Conservation (phyloP, 2,888 invertebrate genomes). For the Taphrorychus bicolor region DNA sequence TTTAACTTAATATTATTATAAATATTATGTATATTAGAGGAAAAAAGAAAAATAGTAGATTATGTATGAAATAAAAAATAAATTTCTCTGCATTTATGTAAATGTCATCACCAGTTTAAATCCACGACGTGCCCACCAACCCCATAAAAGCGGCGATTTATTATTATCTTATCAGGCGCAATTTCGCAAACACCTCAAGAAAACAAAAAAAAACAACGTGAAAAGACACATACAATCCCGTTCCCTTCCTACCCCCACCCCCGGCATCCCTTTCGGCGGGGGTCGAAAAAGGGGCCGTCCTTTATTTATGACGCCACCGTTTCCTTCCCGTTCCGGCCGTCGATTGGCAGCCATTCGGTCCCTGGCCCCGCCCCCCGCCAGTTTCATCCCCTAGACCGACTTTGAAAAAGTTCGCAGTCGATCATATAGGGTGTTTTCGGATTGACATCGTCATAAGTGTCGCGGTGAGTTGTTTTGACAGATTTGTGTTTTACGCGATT, state of each 20-base stretch:
- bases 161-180: slow-evolving; percentile 8
- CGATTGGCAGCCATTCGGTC: slow-evolving; percentile 55
- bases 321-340: slow-evolving; percentile 47
- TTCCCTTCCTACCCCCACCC: slow-evolving; percentile 8
- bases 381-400: slow-evolving; percentile 43
- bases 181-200: slow-evolving; percentile 25
- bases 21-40: too few relatives aligned
- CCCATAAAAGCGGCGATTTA: not conserved
- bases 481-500: slow-evolving; percentile 17
- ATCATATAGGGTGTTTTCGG: slow-evolving; percentile 57
- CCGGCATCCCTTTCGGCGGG: not conserved
- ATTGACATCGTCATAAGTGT: slow-evolving; percentile 2
- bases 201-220: slow-evolving; percentile 21
- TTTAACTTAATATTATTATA: too few relatives aligned
- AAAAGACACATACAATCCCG: slow-evolving; percentile 23
- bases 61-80: too few relatives aligned
- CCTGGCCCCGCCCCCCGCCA: slow-evolving; percentile 50
- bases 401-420: slow-evolving; percentile 56
- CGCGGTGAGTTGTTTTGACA: slow-evolving; percentile 9
- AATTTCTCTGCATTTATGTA: not conserved
- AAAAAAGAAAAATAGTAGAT: too few relatives aligned
- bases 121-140: not conserved
- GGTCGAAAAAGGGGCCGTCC: slow-evolving; percentile 33
- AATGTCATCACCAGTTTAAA: not conserved
- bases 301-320: slow-evolving; percentile 35